Evolutionary conservation across 2,113 vertebrate genomes (phyloP), one percentile per base, ranked within the genome.

Genomic region (Prolemur simus): DNA sequence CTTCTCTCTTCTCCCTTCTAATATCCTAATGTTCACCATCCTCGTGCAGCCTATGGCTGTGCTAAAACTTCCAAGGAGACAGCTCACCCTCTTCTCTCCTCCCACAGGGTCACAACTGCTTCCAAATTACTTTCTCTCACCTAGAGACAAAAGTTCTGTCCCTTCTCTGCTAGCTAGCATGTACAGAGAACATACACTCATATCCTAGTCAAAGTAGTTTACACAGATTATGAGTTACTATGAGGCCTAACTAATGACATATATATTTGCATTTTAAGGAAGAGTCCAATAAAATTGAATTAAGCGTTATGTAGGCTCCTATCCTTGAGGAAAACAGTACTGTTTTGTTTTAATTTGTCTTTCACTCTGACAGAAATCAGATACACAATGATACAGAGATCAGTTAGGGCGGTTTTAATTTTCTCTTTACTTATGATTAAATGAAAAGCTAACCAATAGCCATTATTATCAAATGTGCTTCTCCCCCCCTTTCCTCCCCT

Each of bases 251-350:
- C 27, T 81, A 95, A 42, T 47, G 25, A 74, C 60, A 91, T 37
- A 52, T 15, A 37, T 80, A 84, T 88, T 89, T 88, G n/a, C 56
- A 52, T 80, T 94, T 87, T 78, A 45, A 88, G 92, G 42, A 90
- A 11, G 6, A 88, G 11, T 8, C 42, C 52, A 82, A 71, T 0
- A 71, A 20, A 64, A 92, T 60, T 92, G 13, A 81, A 74, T 81
- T 81, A 93, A 91, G 83, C 74, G 11, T 58, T 91, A 5, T 77
- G 42, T 20, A 60, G 37, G 20, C 18, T 78, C 37, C 34, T 52
- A 39, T 3, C 29, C 93, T 47, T 80, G 81, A 86, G 60, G 27
- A 66, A 47, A 90, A 63, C 9, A 58, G 42, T 64, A 56, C 15
- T n/a, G 5, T 52, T 78, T 42, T 49, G 39, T 47, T 69, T 78